A percentile compares a stretch with the other conserved stretches of the same genome.
These are phyloP conservation scores for Diarsia brunnea DNA, from an alignment of 2,888 invertebrate genomes.

Conservation along the genomic window DNA sequence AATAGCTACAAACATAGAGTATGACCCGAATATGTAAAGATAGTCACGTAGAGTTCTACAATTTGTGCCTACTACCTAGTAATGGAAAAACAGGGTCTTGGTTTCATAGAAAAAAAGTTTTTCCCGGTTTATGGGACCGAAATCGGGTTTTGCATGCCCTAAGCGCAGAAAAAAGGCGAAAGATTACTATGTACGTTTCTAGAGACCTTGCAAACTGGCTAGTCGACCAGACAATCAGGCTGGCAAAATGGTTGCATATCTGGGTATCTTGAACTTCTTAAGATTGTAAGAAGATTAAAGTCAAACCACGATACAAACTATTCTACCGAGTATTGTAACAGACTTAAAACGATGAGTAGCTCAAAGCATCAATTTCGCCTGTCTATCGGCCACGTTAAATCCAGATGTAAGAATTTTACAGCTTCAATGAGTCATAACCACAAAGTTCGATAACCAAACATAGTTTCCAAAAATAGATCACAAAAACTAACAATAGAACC, in stretches of 20 bases:
- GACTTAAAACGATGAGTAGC: conserved; percentile 12
- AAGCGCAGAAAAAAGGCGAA: not conserved
- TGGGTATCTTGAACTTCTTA: not conserved
- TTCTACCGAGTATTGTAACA: conserved; percentile 7
- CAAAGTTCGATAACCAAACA: conserved; percentile 56
- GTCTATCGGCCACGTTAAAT: conserved; percentile 18
- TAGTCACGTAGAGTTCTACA: no score
- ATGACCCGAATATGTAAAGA: no score
- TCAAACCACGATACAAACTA: not conserved
- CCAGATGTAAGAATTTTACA: conserved; percentile 49
- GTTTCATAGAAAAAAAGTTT: no score
- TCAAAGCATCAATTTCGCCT: conserved; percentile 24
- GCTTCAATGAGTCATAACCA: conserved; percentile 38
- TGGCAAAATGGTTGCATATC: not conserved
- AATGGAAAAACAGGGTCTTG: no score
- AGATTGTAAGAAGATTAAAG: not conserved
- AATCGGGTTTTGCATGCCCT: not conserved
- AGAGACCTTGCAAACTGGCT: no score
- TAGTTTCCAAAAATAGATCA: conserved; percentile 59
- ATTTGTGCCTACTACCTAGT: no score
- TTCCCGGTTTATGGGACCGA: no score
- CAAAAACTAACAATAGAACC: conserved; percentile 68
- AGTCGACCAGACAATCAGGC: no score
- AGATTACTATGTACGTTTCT: not conserved
- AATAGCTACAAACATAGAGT: no score